phyloP scores from a whole-genome alignment of 2,888 invertebrate species.

The Andrena bicolor region DNA sequence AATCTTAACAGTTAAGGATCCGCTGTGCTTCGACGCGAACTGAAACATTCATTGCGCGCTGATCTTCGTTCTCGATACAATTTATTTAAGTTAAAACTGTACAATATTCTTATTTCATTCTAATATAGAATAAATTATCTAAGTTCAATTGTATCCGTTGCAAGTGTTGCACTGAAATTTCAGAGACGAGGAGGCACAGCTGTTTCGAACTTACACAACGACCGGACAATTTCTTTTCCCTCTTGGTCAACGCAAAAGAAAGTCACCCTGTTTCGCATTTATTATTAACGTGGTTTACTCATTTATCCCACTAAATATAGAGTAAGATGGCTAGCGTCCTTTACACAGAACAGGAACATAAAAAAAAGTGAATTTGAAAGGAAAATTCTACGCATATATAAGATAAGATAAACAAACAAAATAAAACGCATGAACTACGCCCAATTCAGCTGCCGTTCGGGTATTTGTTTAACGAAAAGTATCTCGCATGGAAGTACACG shows the following conservation, averaged over 20 bases:
- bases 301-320: conserved; percentile 67
- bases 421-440: conserved; percentile 73
- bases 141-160: conserved; percentile 67
- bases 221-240: conserved; percentile 58
- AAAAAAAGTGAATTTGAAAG: conserved; percentile 74
- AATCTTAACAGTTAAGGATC: conserved; percentile 64
- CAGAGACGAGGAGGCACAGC: conserved; percentile 70
- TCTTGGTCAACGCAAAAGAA: conserved; percentile 75
- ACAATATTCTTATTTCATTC: conserved; percentile 64
- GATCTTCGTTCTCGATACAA: conserved; percentile 61
- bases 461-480: conserved; percentile 60
- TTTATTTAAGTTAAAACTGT: conserved; percentile 70
- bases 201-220: conserved; percentile 54
- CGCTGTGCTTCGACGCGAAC: conserved; percentile 64
- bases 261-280: conserved; percentile 80
- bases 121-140: conserved; percentile 81
- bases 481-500: conserved; percentile 68
- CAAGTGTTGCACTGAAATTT: conserved; percentile 68
- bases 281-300: conserved; percentile 70
- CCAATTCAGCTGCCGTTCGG: conserved; percentile 76
- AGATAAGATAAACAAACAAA: conserved; percentile 36
- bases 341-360: conserved; percentile 81
- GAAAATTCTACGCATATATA: conserved; percentile 69
- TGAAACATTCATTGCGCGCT: conserved; percentile 62
- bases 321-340: conserved; percentile 70